These are phyloP conservation scores for Manis crassicaudata DNA, from an alignment of 2,797 vertebrate species.

Conservation along the genomic window DNA sequence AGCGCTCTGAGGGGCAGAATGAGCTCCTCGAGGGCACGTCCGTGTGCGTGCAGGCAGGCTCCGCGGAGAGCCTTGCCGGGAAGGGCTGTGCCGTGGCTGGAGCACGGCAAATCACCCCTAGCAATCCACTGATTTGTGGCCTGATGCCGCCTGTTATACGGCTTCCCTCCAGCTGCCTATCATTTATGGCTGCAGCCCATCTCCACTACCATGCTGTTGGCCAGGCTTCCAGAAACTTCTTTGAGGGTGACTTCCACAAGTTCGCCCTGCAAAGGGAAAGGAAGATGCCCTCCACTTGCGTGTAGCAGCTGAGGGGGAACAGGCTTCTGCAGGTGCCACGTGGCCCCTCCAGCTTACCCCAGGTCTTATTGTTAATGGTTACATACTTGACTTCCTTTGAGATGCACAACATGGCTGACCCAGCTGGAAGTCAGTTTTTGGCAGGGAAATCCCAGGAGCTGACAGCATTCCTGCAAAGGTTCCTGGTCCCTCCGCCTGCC, in stretches of 20 bases:
- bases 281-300: not conserved
- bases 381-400: not conserved
- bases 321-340: fast-evolving
- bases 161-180: constrained; percentile 77
- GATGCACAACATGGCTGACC: not conserved
- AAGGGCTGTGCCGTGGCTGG: not conserved
- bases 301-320: too few relatives aligned
- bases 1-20: fast-evolving
- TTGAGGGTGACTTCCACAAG: constrained; percentile 29
- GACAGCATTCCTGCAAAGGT: fast-evolving
- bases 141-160: constrained; percentile 73
- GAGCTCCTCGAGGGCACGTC: not conserved
- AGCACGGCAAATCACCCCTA: constrained; percentile 70
- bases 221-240: constrained; percentile 76
- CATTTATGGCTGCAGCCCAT: constrained; percentile 76
- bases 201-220: constrained; percentile 74
- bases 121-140: constrained; percentile 66
- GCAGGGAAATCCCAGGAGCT: not conserved
- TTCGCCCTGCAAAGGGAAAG: not conserved
- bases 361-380: not conserved
- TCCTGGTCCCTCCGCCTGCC: fast-evolving
- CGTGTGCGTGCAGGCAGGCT: fast-evolving
- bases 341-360: not conserved
- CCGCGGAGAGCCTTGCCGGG: too few relatives aligned
- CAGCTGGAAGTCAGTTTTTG: not conserved